These are phyloP conservation scores for Eristalis tenax DNA, from an alignment of 2,888 invertebrate genomes.

Conservation along the genomic window DNA sequence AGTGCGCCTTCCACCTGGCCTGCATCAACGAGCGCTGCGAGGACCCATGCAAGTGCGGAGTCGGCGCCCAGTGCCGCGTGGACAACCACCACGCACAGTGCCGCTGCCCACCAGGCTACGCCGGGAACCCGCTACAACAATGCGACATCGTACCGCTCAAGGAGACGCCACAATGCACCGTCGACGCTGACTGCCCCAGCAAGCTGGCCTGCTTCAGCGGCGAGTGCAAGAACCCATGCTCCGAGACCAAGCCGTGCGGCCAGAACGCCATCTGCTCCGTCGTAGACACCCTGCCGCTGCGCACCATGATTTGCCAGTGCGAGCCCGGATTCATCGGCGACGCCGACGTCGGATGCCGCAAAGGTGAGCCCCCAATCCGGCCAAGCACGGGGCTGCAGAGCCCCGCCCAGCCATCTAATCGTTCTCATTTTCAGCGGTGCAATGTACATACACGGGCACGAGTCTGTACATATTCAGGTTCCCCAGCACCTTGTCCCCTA, in stretches of 20 bases:
- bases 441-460: constrained; percentile 44
- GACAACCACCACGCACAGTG: constrained; percentile 89
- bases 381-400: not conserved
- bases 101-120: constrained; percentile 91
- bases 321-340: constrained; percentile 91
- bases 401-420: constrained; percentile 10
- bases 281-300: constrained; percentile 91
- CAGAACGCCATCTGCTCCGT: constrained; percentile 91
- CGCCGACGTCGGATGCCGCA: constrained; percentile 91
- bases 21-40: constrained; percentile 90
- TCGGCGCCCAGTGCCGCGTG: constrained; percentile 88
- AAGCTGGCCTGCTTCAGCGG: constrained; percentile 91
- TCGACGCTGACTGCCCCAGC: constrained; percentile 93
- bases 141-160: constrained; percentile 84
- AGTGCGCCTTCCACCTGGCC: constrained; percentile 90
- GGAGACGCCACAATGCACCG: constrained; percentile 85
- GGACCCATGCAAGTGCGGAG: constrained; percentile 93
- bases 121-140: constrained; percentile 88
- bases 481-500: constrained; percentile 45
- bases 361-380: constrained; percentile 83
- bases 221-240: constrained; percentile 90
- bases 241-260: constrained; percentile 89
- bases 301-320: constrained; percentile 94
- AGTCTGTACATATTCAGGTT: constrained; percentile 54
- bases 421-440: constrained; percentile 59